A percentile compares a stretch with the other conserved stretches of the same genome.
phyloP scores from a whole-genome alignment of 1,140 invertebrate genomes.

The Drosophila biarmipes region DNA sequence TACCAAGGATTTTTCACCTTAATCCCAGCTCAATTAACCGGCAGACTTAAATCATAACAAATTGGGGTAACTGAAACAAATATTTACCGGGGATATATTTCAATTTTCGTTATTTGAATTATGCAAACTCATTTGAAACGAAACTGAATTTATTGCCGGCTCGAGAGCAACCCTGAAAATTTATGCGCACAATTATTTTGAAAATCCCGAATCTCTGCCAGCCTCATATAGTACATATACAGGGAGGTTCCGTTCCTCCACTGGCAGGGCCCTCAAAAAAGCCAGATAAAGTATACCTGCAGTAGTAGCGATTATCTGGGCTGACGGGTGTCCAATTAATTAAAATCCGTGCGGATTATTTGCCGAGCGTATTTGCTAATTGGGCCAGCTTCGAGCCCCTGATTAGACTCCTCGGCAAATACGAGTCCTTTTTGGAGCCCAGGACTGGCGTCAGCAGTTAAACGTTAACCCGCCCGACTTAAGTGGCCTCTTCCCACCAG shows the following conservation, averaged over 20 bases:
- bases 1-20: slow-evolving; percentile 6
- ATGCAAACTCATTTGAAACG: slow-evolving; percentile 74
- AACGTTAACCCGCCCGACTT: slow-evolving; percentile 52
- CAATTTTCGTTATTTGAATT: slow-evolving; percentile 60
- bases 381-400: slow-evolving; percentile 47
- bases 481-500: slow-evolving; percentile 46
- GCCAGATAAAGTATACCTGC: slow-evolving; percentile 51
- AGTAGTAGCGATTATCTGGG: slow-evolving; percentile 41
- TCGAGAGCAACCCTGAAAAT: slow-evolving; percentile 28
- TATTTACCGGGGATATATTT: slow-evolving; percentile 46
- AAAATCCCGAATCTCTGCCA: slow-evolving; percentile 75
- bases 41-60: slow-evolving; percentile 44
- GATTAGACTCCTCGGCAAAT: slow-evolving; percentile 47
- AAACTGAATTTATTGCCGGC: slow-evolving; percentile 69
- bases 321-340: slow-evolving; percentile 54
- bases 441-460: slow-evolving; percentile 41
- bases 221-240: background rate
- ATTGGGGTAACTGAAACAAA: slow-evolving; percentile 51
- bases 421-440: slow-evolving; percentile 10
- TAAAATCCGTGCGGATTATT: slow-evolving; percentile 65
- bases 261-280: slow-evolving; percentile 22
- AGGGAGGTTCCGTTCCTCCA: background rate
- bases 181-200: slow-evolving; percentile 81
- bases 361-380: slow-evolving; percentile 68
- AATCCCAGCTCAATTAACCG: slow-evolving; percentile 19